These are phyloP conservation scores for Platyura marginata DNA, from an alignment of 1,140 invertebrate genomes.

Conservation along the genomic window DNA sequence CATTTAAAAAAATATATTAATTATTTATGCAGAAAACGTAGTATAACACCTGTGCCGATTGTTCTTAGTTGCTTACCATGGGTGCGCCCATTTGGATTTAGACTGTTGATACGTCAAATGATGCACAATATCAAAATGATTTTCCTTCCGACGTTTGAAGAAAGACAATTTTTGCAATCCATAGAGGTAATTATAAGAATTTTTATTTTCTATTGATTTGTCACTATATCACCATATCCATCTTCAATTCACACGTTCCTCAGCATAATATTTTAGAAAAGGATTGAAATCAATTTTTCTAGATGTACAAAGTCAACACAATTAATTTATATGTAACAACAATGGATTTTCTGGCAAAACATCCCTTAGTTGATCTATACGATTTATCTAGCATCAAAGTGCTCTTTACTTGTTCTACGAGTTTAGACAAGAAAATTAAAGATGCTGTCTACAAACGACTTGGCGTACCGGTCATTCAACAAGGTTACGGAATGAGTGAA, in stretches of 20 bases:
- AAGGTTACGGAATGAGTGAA: slow-evolving; percentile 54
- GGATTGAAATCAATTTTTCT: too few relatives aligned
- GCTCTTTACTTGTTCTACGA: slow-evolving; percentile 36
- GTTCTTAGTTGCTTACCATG: slow-evolving; percentile 37
- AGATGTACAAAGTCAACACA: slow-evolving; percentile 32
- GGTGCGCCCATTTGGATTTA: slow-evolving; percentile 44
- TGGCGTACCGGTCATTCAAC: slow-evolving; percentile 31
- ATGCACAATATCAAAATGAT: slow-evolving; percentile 32
- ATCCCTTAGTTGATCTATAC: slow-evolving; percentile 37
- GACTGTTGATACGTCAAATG: slow-evolving; percentile 28
- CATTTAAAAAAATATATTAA: not conserved
- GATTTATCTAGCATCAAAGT: slow-evolving; percentile 35
- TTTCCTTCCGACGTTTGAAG: slow-evolving; percentile 45
- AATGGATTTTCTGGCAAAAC: slow-evolving; percentile 41
- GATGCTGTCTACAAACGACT: slow-evolving; percentile 19
- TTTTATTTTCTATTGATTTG: too few relatives aligned
- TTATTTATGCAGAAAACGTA: not conserved
- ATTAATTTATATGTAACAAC: slow-evolving; percentile 41
- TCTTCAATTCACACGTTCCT: too few relatives aligned
- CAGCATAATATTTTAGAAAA: too few relatives aligned
- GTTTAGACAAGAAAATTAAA: slow-evolving; percentile 20
- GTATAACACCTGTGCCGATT: not conserved
- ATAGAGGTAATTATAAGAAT: too few relatives aligned
- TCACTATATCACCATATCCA: too few relatives aligned
- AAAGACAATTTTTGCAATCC: slow-evolving; percentile 41